A percentile compares a stretch with the other conserved stretches of the same genome.
These are phyloP conservation scores for Nasonia giraulti DNA, from an alignment of 1,140 invertebrate species.

Conservation along the genomic window DNA sequence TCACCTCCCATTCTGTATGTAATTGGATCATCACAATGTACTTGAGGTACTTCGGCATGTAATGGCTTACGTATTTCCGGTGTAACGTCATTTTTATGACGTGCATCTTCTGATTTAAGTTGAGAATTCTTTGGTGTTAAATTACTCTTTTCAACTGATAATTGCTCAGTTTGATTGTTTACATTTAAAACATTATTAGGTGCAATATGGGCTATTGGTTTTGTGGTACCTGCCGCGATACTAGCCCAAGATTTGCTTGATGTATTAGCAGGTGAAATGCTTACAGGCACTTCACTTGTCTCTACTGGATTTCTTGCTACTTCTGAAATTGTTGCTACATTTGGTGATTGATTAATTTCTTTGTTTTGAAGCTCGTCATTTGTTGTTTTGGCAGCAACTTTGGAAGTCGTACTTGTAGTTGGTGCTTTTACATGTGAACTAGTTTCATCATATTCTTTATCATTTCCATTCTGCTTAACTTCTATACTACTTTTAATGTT, in stretches of 20 bases:
- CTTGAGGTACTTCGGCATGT: conserved; percentile 53
- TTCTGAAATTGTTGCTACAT: conserved; percentile 1
- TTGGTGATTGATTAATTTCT: conserved; percentile 15
- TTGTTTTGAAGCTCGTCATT: conserved; percentile 38
- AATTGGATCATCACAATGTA: conserved; percentile 76
- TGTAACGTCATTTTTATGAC: conserved; percentile 33
- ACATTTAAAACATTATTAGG: conserved; percentile 39
- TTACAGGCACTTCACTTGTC: conserved; percentile 24
- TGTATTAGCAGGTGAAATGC: not conserved
- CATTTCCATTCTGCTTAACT: conserved; percentile 63
- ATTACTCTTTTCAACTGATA: conserved; percentile 36
- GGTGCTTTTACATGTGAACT: conserved; percentile 28
- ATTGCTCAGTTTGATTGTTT: conserved; percentile 34
- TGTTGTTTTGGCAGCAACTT: conserved; percentile 25
- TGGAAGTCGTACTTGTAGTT: conserved; percentile 25
- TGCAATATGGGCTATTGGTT: conserved; percentile 57
- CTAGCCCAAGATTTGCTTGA: conserved; percentile 54
- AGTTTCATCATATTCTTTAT: conserved; percentile 56
- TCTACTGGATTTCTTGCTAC: conserved; percentile 8
- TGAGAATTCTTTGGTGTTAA: conserved; percentile 47
- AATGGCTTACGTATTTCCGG: conserved; percentile 13
- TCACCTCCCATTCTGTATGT: conserved; percentile 81
- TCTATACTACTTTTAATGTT: conserved; percentile 65
- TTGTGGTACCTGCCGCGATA: conserved; percentile 52
- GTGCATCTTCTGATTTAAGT: conserved; percentile 44